A percentile compares a stretch with the other conserved stretches of the same genome.
Evolutionary conservation across 2,888 invertebrate genomes (phyloP).

Genomic region (Gymnosoma rotundatum): DNA sequence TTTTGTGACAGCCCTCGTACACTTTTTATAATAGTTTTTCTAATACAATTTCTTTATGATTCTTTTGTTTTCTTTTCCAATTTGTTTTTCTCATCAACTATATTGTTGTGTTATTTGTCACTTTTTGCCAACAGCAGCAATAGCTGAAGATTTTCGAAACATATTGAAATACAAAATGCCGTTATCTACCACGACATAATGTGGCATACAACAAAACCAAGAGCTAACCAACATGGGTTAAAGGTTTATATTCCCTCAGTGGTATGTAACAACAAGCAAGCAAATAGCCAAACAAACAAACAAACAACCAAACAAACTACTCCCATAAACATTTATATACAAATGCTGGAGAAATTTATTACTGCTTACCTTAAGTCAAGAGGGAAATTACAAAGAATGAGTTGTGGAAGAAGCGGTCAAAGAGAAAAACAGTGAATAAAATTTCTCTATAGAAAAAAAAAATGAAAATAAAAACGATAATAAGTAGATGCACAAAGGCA

Average conservation of each 20-base stretch:
- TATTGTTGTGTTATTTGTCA: conserved; percentile 62
- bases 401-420: conserved; percentile 6
- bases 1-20: not conserved
- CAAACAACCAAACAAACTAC: conserved; percentile 20
- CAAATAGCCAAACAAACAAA: conserved; percentile 11
- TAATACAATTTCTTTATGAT: conserved; percentile 16
- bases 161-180: conserved; percentile 52
- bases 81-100: conserved; percentile 35
- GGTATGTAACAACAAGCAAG: conserved; percentile 39
- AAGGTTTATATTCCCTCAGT: conserved; percentile 64
- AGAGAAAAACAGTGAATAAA: conserved; percentile 34
- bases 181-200: conserved; percentile 10
- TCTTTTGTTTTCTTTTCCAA: conserved; percentile 44
- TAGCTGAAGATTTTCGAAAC: conserved; percentile 53
- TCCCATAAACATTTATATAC: conserved; percentile 5
- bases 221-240: conserved; percentile 45
- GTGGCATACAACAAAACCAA: conserved; percentile 9
- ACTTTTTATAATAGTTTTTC: not conserved
- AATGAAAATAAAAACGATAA: not conserved
- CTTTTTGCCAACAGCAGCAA: conserved; percentile 47
- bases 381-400: conserved; percentile 61
- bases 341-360: conserved; percentile 63
- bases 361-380: conserved; percentile 62
- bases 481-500: conserved; percentile 35
- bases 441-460: conserved; percentile 36